These are phyloP conservation scores for Romanogobio albipinnatus DNA, from an alignment of 2,113 vertebrate species.

Conservation along the genomic window DNA sequence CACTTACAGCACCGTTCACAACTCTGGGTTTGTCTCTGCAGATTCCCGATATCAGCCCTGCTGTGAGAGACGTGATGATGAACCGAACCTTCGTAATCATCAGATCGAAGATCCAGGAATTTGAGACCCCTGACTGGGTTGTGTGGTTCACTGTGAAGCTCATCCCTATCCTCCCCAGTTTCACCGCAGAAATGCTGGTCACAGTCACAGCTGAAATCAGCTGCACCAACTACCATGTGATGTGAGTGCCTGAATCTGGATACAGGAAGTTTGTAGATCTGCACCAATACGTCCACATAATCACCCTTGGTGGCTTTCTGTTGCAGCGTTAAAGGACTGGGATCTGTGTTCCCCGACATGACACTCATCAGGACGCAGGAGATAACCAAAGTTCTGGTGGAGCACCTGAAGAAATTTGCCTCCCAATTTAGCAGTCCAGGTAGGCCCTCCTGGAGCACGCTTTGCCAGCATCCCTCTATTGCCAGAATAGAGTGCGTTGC, in stretches of 20 bases:
- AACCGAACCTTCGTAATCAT: constrained; percentile 64
- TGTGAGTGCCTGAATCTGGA: too few relatives aligned
- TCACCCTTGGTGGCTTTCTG: not conserved
- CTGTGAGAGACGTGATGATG: constrained; percentile 55
- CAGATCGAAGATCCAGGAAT: not conserved
- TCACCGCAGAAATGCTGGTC: constrained; percentile 42
- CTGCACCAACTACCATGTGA: constrained; percentile 51
- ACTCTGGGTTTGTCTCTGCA: not conserved
- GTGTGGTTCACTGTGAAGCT: constrained; percentile 46
- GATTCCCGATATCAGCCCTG: not conserved
- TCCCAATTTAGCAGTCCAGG: not conserved
- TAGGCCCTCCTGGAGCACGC: not conserved
- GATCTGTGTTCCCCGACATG: not conserved
- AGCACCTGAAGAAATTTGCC: not conserved
- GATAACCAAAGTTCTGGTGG: not conserved
- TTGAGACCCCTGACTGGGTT: constrained; percentile 28
- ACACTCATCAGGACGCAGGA: not conserved
- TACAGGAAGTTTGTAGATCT: too few relatives aligned
- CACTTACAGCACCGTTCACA: not conserved
- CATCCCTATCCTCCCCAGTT: constrained; percentile 47
- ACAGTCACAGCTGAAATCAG: not conserved
- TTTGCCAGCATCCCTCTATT: too few relatives aligned
- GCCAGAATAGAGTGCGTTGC: too few relatives aligned
- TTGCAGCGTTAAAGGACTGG: constrained; percentile 10
- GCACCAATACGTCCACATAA: not conserved